Conservation (phyloP, 2,888 invertebrate genomes). For the Ischnus inquisitorius region DNA sequence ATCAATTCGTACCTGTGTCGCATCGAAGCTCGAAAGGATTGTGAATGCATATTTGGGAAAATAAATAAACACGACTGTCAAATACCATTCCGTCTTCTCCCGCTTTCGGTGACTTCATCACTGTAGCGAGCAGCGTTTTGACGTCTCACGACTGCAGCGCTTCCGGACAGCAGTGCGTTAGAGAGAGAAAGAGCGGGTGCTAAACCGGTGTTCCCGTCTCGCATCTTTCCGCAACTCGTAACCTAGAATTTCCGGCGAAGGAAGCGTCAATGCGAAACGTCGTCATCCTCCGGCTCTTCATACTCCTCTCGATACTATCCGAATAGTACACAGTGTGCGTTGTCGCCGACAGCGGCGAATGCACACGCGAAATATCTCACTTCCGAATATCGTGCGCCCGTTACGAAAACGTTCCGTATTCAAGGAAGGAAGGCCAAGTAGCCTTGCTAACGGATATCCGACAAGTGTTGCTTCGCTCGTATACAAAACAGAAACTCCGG, state of each 20-base stretch:
- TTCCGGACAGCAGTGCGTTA: not conserved
- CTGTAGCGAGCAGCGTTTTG: too few species aligned
- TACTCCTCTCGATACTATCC: conserved; percentile 3
- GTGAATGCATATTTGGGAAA: too few species aligned
- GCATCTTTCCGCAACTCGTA: conserved; percentile 75
- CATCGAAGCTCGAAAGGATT: too few species aligned
- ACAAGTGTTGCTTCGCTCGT: not conserved
- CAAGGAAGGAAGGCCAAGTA: not conserved
- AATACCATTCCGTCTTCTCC: too few species aligned
- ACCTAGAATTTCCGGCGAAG: conserved; percentile 77
- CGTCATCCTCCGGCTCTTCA: conserved; percentile 14
- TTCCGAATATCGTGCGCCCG: not conserved
- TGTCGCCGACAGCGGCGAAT: not conserved
- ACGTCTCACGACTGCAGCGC: not conserved
- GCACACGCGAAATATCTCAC: not conserved
- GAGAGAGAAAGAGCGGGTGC: not conserved
- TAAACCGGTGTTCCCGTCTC: conserved; percentile 10
- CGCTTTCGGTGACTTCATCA: too few species aligned
- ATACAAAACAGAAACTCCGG: not conserved
- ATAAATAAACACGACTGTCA: too few species aligned
- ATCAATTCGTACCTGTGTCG: too few species aligned
- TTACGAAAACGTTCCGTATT: not conserved
- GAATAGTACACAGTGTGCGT: not conserved
- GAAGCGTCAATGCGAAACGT: conserved; percentile 74
- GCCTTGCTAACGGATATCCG: not conserved